These are phyloP conservation scores for Brotogeris chrysoptera DNA, from an alignment of 2,797 vertebrate species.

Conservation along the genomic window DNA sequence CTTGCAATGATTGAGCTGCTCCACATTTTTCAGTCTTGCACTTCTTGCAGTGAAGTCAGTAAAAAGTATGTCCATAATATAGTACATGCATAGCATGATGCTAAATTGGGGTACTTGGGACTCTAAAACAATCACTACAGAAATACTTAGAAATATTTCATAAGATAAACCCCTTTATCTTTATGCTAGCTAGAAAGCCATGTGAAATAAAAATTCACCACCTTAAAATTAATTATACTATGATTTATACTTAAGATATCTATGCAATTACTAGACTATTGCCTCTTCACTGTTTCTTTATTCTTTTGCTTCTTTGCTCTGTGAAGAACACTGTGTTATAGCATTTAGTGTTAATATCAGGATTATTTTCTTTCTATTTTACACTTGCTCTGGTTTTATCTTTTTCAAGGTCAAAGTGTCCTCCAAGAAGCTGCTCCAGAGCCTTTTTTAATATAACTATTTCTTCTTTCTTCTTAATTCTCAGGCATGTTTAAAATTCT, in stretches of 20 bases:
- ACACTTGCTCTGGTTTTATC: constrained; percentile 27
- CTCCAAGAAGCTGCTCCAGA: constrained; percentile 21
- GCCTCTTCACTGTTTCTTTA: background rate
- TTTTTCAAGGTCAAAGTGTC: constrained; percentile 73
- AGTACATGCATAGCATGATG: background rate
- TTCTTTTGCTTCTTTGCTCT: constrained; percentile 1
- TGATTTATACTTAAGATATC: background rate
- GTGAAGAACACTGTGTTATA: background rate
- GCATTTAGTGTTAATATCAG: background rate
- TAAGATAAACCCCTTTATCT: background rate
- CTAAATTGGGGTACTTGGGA: background rate
- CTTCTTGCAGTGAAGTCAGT: background rate
- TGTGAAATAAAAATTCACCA: background rate
- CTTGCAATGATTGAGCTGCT: background rate
- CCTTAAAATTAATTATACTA: background rate
- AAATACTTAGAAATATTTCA: background rate
- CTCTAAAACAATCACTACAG: background rate
- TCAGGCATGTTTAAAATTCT: constrained; percentile 72
- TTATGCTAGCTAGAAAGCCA: background rate
- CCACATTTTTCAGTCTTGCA: background rate
- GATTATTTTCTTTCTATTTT: constrained; percentile 26
- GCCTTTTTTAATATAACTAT: background rate
- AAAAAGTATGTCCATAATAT: background rate
- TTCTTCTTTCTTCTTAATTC: constrained; percentile 66
- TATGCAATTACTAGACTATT: background rate